Base-by-base conservation (phyloP, 1,140 invertebrate genomes). In the Argopecten irradians region DNA sequence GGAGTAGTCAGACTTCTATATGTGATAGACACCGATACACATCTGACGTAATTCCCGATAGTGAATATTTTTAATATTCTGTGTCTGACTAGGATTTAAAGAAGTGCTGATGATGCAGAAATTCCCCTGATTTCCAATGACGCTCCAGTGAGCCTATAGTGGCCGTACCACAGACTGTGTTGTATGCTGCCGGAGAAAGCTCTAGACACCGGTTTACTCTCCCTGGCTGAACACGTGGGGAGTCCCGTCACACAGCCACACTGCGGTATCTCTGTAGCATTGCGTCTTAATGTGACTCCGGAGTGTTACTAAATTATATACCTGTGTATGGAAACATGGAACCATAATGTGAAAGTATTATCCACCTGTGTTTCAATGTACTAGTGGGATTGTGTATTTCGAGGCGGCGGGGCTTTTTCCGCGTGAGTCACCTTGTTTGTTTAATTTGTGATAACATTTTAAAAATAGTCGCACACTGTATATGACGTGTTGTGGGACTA, bases 371-470 rank as follows among this genome's bases (percentile, higher is more conserved):
- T 71, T 71, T 71, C 55, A 71, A 71, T 71, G 55, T 71, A 2
- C 5, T 3, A 28, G 55, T 16, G 22, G 9, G 9, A 46, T 28
- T 71, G 55, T 71, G 11, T n/a, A 28, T 71, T 71, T 28, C 55
- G 55, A 28, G 22, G 55, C 55, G 55, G 16, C 22, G 16, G 55
- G 55, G 55, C 55, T 71, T 71, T 71, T 71, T 71, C 55, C 55
- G 55, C 55, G 55, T 71, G 55, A 71, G 55, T 71, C 55, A 71
- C 55, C 55, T 71, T 71, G 55, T 71, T 71, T 71, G 55, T 71
- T 71, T 71, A 71, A 71, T 71, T 71, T 71, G 55, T 71, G 55
- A 71, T 71, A 71, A 71, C 55, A 71, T 71, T 71, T 71, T 71
- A 71, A 71, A 71, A 71, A 71, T 71, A 71, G 55, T 71, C 55